Evolutionary conservation across 1,140 invertebrate species (phyloP).

Genomic region (Andrena cerasifolii): DNA sequence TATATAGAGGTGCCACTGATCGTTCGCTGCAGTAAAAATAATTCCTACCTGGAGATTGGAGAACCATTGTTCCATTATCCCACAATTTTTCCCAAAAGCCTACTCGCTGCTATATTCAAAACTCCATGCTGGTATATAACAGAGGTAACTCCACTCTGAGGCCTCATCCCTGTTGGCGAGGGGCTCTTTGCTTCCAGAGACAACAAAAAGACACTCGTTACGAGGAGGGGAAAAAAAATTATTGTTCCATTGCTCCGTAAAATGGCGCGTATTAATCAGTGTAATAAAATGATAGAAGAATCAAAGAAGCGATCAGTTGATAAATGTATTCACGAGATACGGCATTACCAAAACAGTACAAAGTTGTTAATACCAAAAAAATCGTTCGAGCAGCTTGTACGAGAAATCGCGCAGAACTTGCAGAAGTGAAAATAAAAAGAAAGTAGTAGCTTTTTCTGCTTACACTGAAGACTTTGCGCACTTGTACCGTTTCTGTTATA

Average conservation of each 20-base stretch:
- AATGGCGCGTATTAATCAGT: slow-evolving; percentile 26
- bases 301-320: not conserved
- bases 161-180: too few relatives aligned
- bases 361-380: slow-evolving; percentile 21
- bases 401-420: slow-evolving; percentile 22
- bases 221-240: too few relatives aligned
- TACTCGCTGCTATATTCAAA: too few relatives aligned
- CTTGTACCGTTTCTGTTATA: not conserved
- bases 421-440: not conserved
- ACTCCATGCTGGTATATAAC: too few relatives aligned
- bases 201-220: not conserved
- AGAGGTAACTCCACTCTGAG: too few relatives aligned
- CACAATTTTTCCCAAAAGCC: too few relatives aligned
- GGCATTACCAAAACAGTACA: slow-evolving; percentile 3
- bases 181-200: too few relatives aligned
- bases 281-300: not conserved
- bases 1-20: not conserved
- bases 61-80: too few relatives aligned
- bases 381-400: slow-evolving; percentile 4
- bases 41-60: too few relatives aligned
- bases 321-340: not conserved
- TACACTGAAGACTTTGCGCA: too few relatives aligned
- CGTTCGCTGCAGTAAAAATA: too few relatives aligned
- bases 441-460: not conserved
- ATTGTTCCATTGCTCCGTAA: too few relatives aligned